Conservation (phyloP, 1,140 invertebrate genomes). For the Drosophila oshimai region DNA sequence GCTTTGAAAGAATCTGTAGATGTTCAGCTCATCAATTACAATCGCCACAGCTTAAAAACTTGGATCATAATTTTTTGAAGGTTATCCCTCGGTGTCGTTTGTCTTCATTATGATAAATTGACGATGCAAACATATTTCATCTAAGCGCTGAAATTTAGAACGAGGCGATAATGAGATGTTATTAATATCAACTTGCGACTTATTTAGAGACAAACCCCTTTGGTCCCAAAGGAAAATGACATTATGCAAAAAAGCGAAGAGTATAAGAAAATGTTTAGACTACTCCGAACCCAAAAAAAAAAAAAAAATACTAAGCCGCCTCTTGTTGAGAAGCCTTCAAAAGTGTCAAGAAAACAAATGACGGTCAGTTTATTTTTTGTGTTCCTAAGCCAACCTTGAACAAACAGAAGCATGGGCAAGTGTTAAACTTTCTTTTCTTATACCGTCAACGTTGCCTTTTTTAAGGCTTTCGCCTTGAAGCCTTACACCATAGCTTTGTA, state of each 20-base stretch:
- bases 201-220: slow-evolving; percentile 67
- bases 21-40: slow-evolving; percentile 37
- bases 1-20: not conserved
- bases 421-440: slow-evolving; percentile 58
- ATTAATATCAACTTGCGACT: slow-evolving; percentile 78
- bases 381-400: slow-evolving; percentile 43
- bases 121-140: slow-evolving; percentile 61
- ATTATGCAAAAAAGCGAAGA: slow-evolving; percentile 53
- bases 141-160: slow-evolving; percentile 57
- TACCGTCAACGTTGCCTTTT: slow-evolving; percentile 35
- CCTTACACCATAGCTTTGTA: slow-evolving; percentile 36
- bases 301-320: slow-evolving; percentile 45
- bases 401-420: slow-evolving; percentile 32
- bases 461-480: slow-evolving; percentile 3
- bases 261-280: slow-evolving; percentile 36
- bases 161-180: slow-evolving; percentile 74
- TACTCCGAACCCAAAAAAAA: slow-evolving; percentile 35
- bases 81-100: slow-evolving; percentile 32
- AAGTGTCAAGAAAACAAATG: slow-evolving; percentile 79
- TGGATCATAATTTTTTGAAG: slow-evolving; percentile 20
- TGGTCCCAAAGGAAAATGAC: slow-evolving; percentile 14
- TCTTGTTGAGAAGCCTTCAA: slow-evolving; percentile 57
- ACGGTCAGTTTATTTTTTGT: slow-evolving; percentile 57
- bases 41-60: slow-evolving; percentile 21
- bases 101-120: slow-evolving; percentile 73